Conservation (phyloP, 2,888 invertebrate species). For the Rotaria sp. region DNA sequence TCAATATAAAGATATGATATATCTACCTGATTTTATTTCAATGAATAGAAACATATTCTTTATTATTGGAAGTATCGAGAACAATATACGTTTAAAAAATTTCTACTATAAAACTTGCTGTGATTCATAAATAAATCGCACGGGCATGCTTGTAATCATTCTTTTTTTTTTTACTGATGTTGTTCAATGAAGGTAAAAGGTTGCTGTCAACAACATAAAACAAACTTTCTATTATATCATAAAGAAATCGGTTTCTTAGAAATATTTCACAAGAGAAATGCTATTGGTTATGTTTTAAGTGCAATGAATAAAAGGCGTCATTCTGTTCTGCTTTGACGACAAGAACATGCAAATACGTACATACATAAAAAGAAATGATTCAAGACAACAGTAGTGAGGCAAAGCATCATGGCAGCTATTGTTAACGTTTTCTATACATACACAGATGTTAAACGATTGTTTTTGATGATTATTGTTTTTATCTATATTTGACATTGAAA, state of each 20-base stretch:
- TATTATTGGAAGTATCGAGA: neutral
- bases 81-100: neutral
- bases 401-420: neutral
- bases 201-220: neutral
- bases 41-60: too few species aligned
- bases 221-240: too few species aligned
- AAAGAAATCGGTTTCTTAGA: too few species aligned
- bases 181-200: neutral
- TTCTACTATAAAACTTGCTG: neutral
- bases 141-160: too few species aligned
- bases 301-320: neutral
- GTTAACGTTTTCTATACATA: neutral
- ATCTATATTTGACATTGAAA: neutral
- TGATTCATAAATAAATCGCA: too few species aligned
- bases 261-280: too few species aligned
- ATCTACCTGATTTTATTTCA: neutral
- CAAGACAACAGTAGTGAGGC: neutral
- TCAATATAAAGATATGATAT: neutral
- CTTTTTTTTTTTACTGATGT: too few species aligned
- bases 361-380: neutral
- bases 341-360: neutral
- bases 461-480: neutral
- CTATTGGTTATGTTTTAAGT: neutral
- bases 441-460: neutral
- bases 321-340: neutral